A percentile compares a stretch with the other conserved stretches of the same genome.
phyloP scores from a whole-genome alignment of 2,797 vertebrate species.

The Antrozous pallidus region DNA sequence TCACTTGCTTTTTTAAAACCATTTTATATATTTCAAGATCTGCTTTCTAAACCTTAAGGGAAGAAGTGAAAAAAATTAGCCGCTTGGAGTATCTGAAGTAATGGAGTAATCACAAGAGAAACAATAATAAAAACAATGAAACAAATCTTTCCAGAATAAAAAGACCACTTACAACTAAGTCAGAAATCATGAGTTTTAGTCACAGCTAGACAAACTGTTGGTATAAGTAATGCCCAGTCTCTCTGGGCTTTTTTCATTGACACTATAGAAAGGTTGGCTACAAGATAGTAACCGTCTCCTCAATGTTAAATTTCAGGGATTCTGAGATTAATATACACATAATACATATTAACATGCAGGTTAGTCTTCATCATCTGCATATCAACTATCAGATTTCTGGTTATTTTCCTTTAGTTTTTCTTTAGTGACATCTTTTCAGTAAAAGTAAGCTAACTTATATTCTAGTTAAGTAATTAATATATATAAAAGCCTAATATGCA shows the following conservation, averaged over 20 bases:
- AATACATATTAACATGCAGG: not conserved
- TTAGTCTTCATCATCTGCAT: not conserved
- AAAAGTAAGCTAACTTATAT: not conserved
- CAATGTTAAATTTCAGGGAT: not conserved
- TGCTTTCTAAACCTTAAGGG: not conserved
- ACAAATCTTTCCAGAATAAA: not conserved
- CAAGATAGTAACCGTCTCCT: not conserved
- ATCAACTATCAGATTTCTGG: not conserved
- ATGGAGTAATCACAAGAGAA: not conserved
- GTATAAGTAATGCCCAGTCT: not conserved
- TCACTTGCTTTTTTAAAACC: not conserved
- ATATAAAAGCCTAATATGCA: too few species aligned
- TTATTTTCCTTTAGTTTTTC: not conserved
- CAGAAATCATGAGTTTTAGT: not conserved
- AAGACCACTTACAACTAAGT: rapidly evolving
- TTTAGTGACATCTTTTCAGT: not conserved
- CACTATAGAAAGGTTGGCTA: not conserved
- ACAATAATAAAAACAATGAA: not conserved
- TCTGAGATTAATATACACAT: not conserved
- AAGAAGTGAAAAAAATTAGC: not conserved
- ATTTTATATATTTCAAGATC: not conserved
- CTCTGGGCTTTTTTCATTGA: not conserved
- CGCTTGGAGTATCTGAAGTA: not conserved
- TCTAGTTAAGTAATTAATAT: not conserved
- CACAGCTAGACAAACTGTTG: not conserved